Conservation (phyloP, 2,888 invertebrate genomes). For the Calliscelio sp. region DNA sequence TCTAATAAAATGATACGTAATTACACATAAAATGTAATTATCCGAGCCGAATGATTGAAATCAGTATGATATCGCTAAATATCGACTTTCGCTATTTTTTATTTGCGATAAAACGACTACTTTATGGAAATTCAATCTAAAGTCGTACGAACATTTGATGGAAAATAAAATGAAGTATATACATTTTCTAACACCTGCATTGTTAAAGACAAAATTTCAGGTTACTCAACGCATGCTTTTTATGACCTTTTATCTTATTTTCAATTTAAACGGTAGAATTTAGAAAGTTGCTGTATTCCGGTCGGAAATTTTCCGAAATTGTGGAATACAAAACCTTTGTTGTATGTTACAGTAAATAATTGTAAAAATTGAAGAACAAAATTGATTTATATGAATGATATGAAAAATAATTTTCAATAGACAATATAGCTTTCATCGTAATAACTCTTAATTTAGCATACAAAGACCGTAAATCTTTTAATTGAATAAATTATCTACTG, state of each 20-base stretch:
- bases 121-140: too few species aligned
- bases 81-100: too few species aligned
- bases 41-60: conserved; percentile 3
- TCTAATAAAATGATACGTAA: conserved; percentile 31
- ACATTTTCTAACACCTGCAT: not conserved
- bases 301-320: not conserved
- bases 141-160: too few species aligned
- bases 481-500: not conserved
- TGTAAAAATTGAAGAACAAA: too few species aligned
- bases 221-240: not conserved
- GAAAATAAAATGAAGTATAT: too few species aligned
- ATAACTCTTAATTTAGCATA: not conserved
- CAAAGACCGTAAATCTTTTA: not conserved
- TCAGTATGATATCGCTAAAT: too few species aligned
- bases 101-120: too few species aligned
- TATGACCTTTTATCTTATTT: conserved; percentile 10
- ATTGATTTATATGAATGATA: too few species aligned
- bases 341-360: too few species aligned
- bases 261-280: conserved; percentile 18
- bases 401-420: too few species aligned
- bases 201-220: not conserved
- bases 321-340: too few species aligned
- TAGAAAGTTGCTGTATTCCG: conserved; percentile 6
- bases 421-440: not conserved
- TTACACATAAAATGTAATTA: conserved; percentile 31